Evolutionary conservation across 2,113 vertebrate species (phyloP), one percentile per base, ranked within the genome.

Genomic region (Marmota flaviventris): DNA sequence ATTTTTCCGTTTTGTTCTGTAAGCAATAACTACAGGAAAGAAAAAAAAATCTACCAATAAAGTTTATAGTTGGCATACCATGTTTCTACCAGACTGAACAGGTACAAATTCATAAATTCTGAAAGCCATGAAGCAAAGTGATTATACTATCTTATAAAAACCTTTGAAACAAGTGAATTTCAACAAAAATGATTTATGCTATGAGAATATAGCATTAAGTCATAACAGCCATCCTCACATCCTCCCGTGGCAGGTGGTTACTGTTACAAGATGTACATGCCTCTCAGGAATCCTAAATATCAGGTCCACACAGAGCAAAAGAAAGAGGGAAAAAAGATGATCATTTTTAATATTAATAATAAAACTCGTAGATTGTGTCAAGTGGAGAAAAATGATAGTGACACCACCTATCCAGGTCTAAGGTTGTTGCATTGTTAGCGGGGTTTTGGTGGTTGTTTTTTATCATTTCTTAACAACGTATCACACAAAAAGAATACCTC

Each of bases 61-160:
- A 79, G 39, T 61, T 84, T 90, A 78, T 37, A 92, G 75, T n/a
- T 79, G 85, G 73, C 27, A 84, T 61, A 16, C 24, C 24, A 42
- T 42, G 48, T 17, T 34, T 78, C 81, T 90, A 83, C 24, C 61
- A 8, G 22, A 89, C 73, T 51, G 32, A 51, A 72, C 37, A 84
- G 75, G 63, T 78, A 83, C 76, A 91, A 95, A 90, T 51, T 79
- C 85, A 85, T 82, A 94, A 95, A 94, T 88, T 88, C 37, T 77
- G 56, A 96, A 93, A 94, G 77, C 45, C 63, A 51, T 51, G 32
- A 92, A 75, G 89, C 48, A 88, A 93, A 88, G 34, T 25, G 65
- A 84, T 69, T 51, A 18, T 51, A 13, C 42, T 85, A 4, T 75
- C 82, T 88, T 37, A 18, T 48, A 86, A 91, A 90, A 94, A 34